Evolutionary conservation across 2,113 vertebrate genomes (phyloP).

Genomic region (Microcebus murinus): DNA sequence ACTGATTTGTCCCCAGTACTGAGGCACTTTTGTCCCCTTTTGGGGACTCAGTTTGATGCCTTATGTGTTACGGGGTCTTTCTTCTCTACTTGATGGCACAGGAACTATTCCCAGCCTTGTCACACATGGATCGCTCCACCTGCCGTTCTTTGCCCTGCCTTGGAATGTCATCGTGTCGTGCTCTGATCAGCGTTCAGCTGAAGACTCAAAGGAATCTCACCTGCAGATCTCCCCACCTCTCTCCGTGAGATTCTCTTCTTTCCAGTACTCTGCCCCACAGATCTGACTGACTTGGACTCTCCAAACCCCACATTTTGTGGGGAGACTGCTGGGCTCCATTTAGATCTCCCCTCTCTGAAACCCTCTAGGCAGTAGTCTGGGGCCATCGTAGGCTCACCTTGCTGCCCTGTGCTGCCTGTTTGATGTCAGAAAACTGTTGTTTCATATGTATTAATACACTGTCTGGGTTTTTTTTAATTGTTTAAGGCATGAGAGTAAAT

Average conservation of each 20-base stretch:
- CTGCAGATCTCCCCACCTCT: background rate
- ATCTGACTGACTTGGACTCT: background rate
- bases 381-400: background rate
- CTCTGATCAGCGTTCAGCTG: background rate
- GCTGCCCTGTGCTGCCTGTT: background rate
- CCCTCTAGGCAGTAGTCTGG: no score
- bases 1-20: background rate
- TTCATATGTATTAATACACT: background rate
- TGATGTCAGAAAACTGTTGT: background rate
- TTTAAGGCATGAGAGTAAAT: background rate
- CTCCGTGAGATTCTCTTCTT: background rate
- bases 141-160: background rate
- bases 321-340: background rate
- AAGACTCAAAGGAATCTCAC: background rate
- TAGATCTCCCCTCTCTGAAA: background rate
- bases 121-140: background rate
- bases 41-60: background rate
- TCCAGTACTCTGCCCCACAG: background rate
- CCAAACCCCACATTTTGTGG: background rate
- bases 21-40: background rate
- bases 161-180: background rate
- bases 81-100: background rate
- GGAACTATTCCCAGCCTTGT: no score
- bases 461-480: background rate
- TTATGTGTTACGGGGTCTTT: background rate